Evolutionary conservation across 2,888 invertebrate genomes (phyloP).

Genomic region (Lingula anatina): DNA sequence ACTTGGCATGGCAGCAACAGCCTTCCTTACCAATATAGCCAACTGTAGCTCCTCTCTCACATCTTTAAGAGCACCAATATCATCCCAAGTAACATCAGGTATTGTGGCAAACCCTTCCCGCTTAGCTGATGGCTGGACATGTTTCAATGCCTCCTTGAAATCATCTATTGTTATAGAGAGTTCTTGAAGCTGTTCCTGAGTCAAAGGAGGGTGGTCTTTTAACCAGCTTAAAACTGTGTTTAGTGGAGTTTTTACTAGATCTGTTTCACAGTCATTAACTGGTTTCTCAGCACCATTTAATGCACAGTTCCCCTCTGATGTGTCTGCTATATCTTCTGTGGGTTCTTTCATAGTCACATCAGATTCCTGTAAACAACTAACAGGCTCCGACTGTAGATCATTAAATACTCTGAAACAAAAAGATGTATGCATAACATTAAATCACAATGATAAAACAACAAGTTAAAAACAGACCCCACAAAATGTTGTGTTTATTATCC

Average conservation of each 20-base stretch:
- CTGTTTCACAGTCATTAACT: not conserved
- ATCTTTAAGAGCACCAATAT: slow-evolving; percentile 85
- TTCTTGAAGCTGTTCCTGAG: slow-evolving; percentile 61
- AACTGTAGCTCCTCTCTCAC: slow-evolving; percentile 85
- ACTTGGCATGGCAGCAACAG: too few species aligned
- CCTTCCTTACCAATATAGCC: slow-evolving; percentile 74
- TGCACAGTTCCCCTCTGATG: not conserved
- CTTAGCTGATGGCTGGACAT: slow-evolving; percentile 87
- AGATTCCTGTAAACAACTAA: not conserved
- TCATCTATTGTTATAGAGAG: slow-evolving; percentile 71
- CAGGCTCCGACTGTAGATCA: not conserved
- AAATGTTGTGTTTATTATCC: too few species aligned
- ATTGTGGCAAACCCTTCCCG: slow-evolving; percentile 97
- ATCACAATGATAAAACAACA: too few species aligned
- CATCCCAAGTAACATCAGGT: slow-evolving; percentile 94
- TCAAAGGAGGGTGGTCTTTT: slow-evolving; percentile 53
- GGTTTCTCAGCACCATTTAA: not conserved
- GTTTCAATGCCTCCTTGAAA: slow-evolving; percentile 67
- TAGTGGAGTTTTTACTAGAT: not conserved
- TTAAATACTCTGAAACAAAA: not conserved
- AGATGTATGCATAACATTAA: too few species aligned
- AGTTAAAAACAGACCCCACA: too few species aligned
- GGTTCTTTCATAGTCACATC: not conserved
- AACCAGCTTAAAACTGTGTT: slow-evolving; percentile 34
- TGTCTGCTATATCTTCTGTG: not conserved